phyloP scores from a whole-genome alignment of 2,113 vertebrate species.

The Neolamprologus longior region DNA sequence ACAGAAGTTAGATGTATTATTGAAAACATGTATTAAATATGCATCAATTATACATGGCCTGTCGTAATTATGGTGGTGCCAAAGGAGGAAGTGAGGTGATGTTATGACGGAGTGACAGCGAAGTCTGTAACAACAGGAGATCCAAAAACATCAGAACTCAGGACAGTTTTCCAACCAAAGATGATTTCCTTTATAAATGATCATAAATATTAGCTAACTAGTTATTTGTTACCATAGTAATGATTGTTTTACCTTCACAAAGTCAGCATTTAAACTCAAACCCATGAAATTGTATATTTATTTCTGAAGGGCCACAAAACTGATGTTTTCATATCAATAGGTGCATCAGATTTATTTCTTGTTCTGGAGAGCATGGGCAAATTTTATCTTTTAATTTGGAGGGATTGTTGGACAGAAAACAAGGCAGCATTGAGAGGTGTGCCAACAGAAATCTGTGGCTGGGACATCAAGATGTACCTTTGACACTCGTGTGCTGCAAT shows the following conservation, averaged over 20 bases:
- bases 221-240: not conserved
- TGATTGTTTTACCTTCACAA: not conserved
- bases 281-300: not conserved
- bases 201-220: not conserved
- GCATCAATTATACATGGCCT: not conserved
- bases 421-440: not conserved
- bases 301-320: not conserved
- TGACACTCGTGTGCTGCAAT: not conserved
- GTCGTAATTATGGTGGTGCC: not conserved
- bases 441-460: not conserved
- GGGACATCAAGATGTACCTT: not conserved
- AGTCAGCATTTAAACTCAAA: not conserved
- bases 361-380: not conserved
- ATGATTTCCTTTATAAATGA: not conserved
- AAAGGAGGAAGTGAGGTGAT: not conserved
- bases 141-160: not conserved
- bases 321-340: not conserved
- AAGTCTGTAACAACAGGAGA: not conserved
- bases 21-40: not conserved
- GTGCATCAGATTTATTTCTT: not conserved
- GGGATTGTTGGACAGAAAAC: not conserved
- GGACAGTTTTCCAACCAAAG: not conserved
- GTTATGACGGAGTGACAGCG: not conserved
- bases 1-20: not conserved
- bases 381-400: not conserved